Conservation (phyloP, 2,113 vertebrate genomes). For the Buteo buteo region DNA sequence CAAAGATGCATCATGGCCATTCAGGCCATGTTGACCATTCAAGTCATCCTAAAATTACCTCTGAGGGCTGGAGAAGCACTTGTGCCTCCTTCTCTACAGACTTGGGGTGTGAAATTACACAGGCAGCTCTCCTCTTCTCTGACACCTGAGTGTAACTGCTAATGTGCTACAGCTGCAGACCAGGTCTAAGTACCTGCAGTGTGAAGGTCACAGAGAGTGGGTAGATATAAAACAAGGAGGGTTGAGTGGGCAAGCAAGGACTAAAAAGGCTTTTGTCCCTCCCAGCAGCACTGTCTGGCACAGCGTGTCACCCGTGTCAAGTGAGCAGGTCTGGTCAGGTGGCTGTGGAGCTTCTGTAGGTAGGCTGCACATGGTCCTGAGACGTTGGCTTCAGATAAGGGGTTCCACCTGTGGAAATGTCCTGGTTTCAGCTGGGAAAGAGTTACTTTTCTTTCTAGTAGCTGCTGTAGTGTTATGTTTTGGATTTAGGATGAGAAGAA, state of each 20-base stretch:
- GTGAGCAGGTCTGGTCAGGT: not conserved
- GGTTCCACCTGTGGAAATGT: not conserved
- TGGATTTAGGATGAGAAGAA: no score
- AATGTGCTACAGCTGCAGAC: not conserved
- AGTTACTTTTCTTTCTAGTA: no score
- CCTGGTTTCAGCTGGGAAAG: no score
- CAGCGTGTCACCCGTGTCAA: not conserved
- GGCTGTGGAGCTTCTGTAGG: not conserved
- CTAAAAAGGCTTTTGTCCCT: not conserved
- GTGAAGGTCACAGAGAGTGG: not conserved
- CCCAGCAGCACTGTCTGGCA: not conserved
- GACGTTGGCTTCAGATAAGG: not conserved
- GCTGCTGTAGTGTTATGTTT: no score
- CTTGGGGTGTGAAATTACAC: not conserved
- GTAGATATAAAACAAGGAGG: not conserved
- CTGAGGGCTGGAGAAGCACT: not conserved
- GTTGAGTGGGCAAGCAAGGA: not conserved
- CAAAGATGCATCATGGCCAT: not conserved
- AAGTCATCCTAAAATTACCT: not conserved
- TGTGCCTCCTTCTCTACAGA: not conserved
- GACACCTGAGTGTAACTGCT: not conserved
- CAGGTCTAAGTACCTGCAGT: not conserved
- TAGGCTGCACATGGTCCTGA: not conserved
- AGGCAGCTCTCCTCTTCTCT: not conserved
- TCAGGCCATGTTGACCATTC: not conserved